These are phyloP conservation scores for Presbytis comata DNA, from an alignment of 2,797 vertebrate species.

Conservation along the genomic window DNA sequence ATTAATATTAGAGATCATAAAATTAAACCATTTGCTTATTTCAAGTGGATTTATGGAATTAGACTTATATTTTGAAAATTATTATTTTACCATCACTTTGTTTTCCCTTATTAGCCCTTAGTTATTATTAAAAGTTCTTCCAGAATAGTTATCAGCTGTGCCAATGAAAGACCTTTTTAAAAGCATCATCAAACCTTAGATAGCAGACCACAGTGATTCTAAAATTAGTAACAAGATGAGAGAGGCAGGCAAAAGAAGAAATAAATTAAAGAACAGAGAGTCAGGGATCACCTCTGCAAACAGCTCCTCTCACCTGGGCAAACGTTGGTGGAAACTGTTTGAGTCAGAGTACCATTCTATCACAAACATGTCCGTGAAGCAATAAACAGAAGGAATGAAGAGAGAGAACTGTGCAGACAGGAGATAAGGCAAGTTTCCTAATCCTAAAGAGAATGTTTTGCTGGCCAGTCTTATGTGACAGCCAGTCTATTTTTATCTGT, in stretches of 20 bases:
- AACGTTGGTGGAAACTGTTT: neutral
- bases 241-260: neutral
- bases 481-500: slow-evolving; percentile 34
- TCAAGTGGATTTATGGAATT: neutral
- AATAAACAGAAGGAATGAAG: neutral
- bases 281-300: neutral
- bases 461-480: neutral
- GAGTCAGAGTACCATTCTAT: neutral
- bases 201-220: neutral
- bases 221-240: neutral
- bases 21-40: neutral
- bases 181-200: neutral
- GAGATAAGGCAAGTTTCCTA: slow-evolving; percentile 41
- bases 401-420: neutral
- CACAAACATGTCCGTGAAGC: neutral
- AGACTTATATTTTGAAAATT: neutral
- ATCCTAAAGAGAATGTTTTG: slow-evolving; percentile 14
- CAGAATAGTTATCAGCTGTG: neutral
- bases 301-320: neutral
- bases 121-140: neutral
- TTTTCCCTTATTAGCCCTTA: neutral
- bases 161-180: neutral
- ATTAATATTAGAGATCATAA: neutral
- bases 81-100: neutral
- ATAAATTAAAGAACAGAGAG: neutral